Evolutionary conservation across 2,797 vertebrate genomes (phyloP).

Genomic region (Alosa sapidissima): DNA sequence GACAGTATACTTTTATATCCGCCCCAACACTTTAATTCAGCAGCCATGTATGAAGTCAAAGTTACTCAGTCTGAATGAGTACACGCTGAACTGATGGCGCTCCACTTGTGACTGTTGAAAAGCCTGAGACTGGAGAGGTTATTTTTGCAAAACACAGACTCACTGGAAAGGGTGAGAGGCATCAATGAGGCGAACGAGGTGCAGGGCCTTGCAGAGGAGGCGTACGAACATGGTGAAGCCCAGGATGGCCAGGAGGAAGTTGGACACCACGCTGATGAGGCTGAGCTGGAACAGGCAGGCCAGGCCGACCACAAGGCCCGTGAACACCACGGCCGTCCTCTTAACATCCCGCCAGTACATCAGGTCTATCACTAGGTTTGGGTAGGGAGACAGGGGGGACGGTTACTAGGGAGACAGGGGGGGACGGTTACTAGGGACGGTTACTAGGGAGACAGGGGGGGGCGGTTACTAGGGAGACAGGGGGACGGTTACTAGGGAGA

Average conservation of each 20-base stretch:
- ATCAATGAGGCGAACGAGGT: slow-evolving; percentile 74
- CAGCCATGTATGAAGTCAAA: neutral
- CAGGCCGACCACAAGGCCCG: slow-evolving; percentile 79
- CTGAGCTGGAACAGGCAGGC: slow-evolving; percentile 88
- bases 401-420: too few species aligned
- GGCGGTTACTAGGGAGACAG: too few species aligned
- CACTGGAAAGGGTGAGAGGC: slow-evolving; percentile 83
- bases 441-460: too few species aligned
- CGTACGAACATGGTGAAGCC: slow-evolving; percentile 80
- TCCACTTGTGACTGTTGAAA: neutral
- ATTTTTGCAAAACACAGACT: slow-evolving; percentile 57
- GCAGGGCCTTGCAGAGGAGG: slow-evolving; percentile 80
- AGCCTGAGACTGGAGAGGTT: neutral
- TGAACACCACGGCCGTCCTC: slow-evolving; percentile 80
- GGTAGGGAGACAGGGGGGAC: too few species aligned
- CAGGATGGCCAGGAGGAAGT: slow-evolving; percentile 78
- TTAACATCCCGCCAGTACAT: slow-evolving; percentile 83
- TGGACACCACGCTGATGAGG: slow-evolving; percentile 79
- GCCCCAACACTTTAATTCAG: neutral
- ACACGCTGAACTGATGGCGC: neutral
- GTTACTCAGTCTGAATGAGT: neutral
- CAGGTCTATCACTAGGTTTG: slow-evolving; percentile 74
- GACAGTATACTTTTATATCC: too few species aligned
- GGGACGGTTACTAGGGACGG: too few species aligned
- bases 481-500: too few species aligned